Evolutionary conservation across 2,888 invertebrate species (phyloP).

Genomic region (Parnassius apollo): DNA sequence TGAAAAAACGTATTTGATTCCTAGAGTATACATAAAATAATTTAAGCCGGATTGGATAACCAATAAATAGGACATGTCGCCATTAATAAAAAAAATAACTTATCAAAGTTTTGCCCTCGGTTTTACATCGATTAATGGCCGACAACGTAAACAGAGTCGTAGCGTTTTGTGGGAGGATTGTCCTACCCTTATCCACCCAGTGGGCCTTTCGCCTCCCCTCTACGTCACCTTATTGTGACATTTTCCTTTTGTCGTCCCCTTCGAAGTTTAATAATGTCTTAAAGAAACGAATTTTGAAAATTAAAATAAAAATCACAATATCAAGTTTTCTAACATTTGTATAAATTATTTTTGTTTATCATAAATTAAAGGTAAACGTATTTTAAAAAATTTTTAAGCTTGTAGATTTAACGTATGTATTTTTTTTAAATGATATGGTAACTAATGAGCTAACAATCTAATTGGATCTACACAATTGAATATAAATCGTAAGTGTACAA

Average conservation of each 20-base stretch:
- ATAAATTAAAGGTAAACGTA: too few species aligned
- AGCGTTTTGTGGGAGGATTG: slow-evolving; percentile 42
- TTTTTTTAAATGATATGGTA: too few species aligned
- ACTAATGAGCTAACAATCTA: too few species aligned
- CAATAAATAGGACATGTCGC: slow-evolving; percentile 47
- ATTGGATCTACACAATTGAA: too few species aligned
- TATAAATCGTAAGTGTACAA: background rate
- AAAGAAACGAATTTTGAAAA: slow-evolving; percentile 53
- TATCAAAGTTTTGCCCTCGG: slow-evolving; percentile 61
- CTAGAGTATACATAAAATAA: background rate
- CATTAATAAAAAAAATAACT: slow-evolving; percentile 62
- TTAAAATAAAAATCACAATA: slow-evolving; percentile 43
- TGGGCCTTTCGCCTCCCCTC: slow-evolving; percentile 29
- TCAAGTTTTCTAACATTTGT: slow-evolving; percentile 30
- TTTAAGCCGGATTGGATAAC: slow-evolving; percentile 26
- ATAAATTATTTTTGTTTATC: too few species aligned
- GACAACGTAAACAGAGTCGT: slow-evolving; percentile 58
- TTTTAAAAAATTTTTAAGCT: too few species aligned
- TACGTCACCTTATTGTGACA: slow-evolving; percentile 61
- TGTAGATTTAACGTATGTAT: too few species aligned
- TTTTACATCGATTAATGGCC: slow-evolving; percentile 57
- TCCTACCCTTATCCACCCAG: slow-evolving; percentile 34
- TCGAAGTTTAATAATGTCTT: slow-evolving; percentile 64
- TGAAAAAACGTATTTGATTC: too few species aligned
- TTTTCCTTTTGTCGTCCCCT: slow-evolving; percentile 59